phyloP scores from a whole-genome alignment of 2,113 vertebrate genomes.

The Catharus minimus region DNA sequence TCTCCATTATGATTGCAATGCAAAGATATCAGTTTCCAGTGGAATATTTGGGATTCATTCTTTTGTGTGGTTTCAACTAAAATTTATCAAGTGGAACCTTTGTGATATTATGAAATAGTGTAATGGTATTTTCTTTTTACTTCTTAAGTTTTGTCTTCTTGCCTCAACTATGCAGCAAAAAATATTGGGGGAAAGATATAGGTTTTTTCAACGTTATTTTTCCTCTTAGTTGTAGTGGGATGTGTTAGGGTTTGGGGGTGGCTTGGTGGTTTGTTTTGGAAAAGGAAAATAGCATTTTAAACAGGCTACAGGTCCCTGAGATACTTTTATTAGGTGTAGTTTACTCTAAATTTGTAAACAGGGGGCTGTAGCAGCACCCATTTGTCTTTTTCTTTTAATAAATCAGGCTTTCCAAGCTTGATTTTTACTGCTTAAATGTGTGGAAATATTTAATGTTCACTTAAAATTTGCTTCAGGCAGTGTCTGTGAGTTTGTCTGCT shows the following conservation, averaged over 20 bases:
- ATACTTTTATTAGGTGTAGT: not conserved
- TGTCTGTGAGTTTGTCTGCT: conserved; percentile 44
- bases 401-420: not conserved
- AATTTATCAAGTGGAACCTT: not conserved
- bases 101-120: not conserved
- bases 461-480: conserved; percentile 51
- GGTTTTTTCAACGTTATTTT: not conserved
- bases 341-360: not conserved
- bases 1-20: not conserved
- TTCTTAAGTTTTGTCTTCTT: not conserved
- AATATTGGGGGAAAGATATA: rapidly evolving
- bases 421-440: conserved; percentile 19
- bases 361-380: not conserved
- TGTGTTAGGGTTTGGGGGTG: not conserved
- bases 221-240: not conserved
- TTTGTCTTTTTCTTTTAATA: conserved; percentile 15
- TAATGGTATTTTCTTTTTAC: not conserved
- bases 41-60: not conserved
- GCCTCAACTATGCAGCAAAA: not conserved
- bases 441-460: conserved; percentile 44
- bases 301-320: not conserved
- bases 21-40: not conserved
- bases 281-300: not conserved
- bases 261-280: not conserved
- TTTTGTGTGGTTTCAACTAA: not conserved